A percentile compares a stretch with the other conserved stretches of the same genome.
phyloP scores from a whole-genome alignment of 1,140 invertebrate species.

The Drosophila funebris region DNA sequence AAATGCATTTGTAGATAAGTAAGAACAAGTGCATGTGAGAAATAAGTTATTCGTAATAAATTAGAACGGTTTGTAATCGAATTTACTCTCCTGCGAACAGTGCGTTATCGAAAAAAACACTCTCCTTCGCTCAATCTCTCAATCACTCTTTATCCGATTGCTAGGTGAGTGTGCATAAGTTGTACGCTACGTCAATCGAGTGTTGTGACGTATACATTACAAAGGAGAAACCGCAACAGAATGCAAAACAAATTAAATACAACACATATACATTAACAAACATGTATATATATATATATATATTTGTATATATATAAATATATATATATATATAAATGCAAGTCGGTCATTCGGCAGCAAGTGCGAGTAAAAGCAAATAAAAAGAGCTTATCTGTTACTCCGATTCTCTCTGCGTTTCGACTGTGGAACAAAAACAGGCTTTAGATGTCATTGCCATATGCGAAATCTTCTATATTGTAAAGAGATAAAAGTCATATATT shows the following conservation, averaged over 20 bases:
- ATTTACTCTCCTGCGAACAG: too few species aligned
- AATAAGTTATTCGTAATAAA: not conserved
- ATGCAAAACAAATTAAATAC: slow-evolving; percentile 11
- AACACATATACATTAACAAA: not conserved
- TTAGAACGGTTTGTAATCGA: too few species aligned
- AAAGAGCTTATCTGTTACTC: slow-evolving; percentile 34
- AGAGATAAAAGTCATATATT: not conserved
- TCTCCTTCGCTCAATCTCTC: not conserved
- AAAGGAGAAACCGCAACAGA: slow-evolving; percentile 10
- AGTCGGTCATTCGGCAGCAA: slow-evolving; percentile 38
- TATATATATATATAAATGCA: slow-evolving; percentile 16
- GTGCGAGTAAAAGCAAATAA: slow-evolving; percentile 14
- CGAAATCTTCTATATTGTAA: not conserved
- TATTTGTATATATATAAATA: not conserved
- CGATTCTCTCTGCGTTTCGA: slow-evolving; percentile 13
- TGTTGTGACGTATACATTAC: slow-evolving; percentile 16
- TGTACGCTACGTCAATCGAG: slow-evolving; percentile 15
- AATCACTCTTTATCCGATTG: not conserved
- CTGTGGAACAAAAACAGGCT: slow-evolving; percentile 17
- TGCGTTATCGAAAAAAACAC: too few species aligned
- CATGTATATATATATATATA: not conserved
- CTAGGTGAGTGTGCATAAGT: too few species aligned
- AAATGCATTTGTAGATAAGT: not conserved
- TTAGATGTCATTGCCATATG: slow-evolving; percentile 39
- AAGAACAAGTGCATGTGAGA: not conserved